These are phyloP conservation scores for Drosophila arizonae DNA, from an alignment of 1,140 invertebrate species.

Conservation along the genomic window DNA sequence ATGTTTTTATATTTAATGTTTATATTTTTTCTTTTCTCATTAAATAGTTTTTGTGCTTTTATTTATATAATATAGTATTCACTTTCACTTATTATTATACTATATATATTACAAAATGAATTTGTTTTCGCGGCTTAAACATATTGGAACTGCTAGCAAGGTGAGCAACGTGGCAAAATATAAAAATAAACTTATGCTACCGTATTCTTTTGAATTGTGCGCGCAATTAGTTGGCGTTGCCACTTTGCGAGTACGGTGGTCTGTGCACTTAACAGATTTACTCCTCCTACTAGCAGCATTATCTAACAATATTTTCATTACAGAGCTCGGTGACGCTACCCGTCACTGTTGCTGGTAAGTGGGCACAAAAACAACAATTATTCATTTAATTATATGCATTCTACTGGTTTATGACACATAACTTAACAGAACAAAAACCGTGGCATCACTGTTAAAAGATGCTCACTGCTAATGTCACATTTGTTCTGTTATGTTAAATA, in stretches of 20 bases:
- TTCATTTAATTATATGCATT: not conserved
- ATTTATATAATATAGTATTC: no score
- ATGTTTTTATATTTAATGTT: no score
- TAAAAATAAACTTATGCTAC: not conserved
- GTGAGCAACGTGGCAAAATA: constrained; percentile 30
- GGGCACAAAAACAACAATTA: not conserved
- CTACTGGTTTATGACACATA: not conserved
- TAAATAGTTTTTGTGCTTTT: no score
- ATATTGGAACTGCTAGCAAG: constrained; percentile 43
- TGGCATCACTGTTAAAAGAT: no score
- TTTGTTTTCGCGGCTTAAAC: constrained; percentile 58
- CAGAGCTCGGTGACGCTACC: constrained; percentile 67
- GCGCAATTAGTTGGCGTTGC: constrained; percentile 20
- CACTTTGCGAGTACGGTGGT: not conserved
- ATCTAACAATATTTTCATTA: constrained; percentile 12
- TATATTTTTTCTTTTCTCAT: no score
- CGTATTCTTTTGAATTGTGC: not conserved
- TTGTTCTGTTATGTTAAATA: constrained; percentile 4
- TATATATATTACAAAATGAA: constrained; percentile 36
- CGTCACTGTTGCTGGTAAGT: constrained; percentile 52
- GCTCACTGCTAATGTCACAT: not conserved
- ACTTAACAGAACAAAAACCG: not conserved
- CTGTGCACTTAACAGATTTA: not conserved
- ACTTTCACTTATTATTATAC: no score
- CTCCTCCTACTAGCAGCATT: constrained; percentile 3